A percentile compares a stretch with the other conserved stretches of the same genome.
These are phyloP conservation scores for Agriopis leucophaearia DNA, from an alignment of 2,888 invertebrate species.

Conservation along the genomic window DNA sequence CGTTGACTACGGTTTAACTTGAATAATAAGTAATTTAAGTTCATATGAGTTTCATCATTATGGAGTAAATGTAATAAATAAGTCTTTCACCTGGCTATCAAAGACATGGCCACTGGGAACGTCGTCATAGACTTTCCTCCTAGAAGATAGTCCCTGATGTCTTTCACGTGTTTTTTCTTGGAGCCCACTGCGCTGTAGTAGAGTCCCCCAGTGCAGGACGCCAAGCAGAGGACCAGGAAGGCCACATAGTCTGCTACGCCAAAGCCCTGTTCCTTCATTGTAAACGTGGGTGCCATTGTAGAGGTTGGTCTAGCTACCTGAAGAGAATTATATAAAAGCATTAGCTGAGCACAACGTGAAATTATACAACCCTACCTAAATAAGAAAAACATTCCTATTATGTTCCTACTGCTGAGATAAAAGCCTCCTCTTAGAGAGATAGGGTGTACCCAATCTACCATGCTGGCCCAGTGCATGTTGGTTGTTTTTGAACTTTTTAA, in stretches of 20 bases:
- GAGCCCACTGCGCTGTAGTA: conserved; percentile 88
- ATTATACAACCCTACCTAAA: not conserved
- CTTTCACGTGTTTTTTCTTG: conserved; percentile 79
- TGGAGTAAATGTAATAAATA: not conserved
- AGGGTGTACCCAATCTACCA: no score
- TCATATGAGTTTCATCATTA: no score
- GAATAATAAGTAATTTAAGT: no score
- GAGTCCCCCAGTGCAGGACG: conserved; percentile 92
- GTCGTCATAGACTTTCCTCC: conserved; percentile 91
- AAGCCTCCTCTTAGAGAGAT: no score
- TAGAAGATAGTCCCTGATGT: conserved; percentile 91
- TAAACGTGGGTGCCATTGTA: conserved; percentile 68
- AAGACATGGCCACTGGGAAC: conserved; percentile 94
- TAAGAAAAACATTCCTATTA: conserved; percentile 1
- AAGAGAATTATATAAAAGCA: conserved; percentile 20
- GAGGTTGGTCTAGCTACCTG: conserved; percentile 31
- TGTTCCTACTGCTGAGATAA: no score
- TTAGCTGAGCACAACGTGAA: not conserved
- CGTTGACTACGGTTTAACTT: no score
- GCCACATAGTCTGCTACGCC: conserved; percentile 87
- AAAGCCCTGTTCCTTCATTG: conserved; percentile 76
- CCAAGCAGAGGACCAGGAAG: conserved; percentile 89
- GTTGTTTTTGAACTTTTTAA: no score
- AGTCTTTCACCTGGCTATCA: conserved; percentile 90
- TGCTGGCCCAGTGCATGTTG: no score